Percentiles rank a stretch among this genome's conserved stretches.
Conservation (phyloP, 2,797 vertebrate genomes). For the Vipera latastei region DNA sequence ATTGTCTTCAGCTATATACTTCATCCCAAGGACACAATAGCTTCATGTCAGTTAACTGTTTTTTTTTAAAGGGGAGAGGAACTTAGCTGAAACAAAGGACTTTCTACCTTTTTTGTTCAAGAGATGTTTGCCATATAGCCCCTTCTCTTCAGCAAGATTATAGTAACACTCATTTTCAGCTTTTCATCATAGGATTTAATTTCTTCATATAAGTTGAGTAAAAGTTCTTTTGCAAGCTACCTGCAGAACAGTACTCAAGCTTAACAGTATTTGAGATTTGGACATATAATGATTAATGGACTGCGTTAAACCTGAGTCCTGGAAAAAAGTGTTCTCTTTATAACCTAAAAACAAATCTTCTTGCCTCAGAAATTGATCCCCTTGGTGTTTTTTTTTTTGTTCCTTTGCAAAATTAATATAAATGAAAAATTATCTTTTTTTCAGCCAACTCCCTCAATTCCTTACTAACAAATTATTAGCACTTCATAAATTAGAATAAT, state of each 20-base stretch:
- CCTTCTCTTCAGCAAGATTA: background rate
- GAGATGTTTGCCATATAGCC: background rate
- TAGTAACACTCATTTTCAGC: constrained; percentile 13
- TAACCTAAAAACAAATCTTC: background rate
- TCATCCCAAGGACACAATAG: constrained; percentile 52
- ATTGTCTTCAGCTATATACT: background rate
- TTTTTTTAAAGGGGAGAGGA: constrained; percentile 14
- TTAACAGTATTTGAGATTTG: background rate
- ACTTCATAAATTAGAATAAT: background rate
- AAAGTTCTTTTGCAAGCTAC: background rate
- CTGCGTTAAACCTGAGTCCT: background rate
- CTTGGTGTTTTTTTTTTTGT: background rate
- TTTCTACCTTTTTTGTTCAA: constrained; percentile 33
- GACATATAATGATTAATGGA: background rate
- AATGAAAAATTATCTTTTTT: background rate
- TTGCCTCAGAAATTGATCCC: background rate
- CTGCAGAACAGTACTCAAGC: background rate
- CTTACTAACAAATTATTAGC: background rate
- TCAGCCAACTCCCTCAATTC: background rate
- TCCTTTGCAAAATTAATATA: background rate
- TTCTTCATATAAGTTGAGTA: background rate
- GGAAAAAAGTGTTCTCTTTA: background rate
- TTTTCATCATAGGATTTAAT: constrained; percentile 8
- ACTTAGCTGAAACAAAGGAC: constrained; percentile 29
- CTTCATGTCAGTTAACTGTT: constrained; percentile 43